phyloP scores from a whole-genome alignment of 2,113 vertebrate genomes.

The Pygathrix nemaeus region DNA sequence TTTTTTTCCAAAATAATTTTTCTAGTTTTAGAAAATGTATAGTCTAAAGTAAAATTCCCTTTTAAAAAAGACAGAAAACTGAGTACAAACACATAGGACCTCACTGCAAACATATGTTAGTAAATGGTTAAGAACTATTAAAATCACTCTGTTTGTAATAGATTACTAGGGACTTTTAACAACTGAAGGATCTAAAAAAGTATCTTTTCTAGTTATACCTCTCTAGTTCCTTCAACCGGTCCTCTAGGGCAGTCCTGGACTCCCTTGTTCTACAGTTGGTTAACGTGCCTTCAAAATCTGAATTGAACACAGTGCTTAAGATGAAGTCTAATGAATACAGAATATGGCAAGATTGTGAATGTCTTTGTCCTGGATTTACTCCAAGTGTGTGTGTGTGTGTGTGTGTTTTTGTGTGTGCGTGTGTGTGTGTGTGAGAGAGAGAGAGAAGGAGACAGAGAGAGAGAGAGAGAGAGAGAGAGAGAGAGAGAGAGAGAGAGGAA shows the following conservation, averaged over 20 bases:
- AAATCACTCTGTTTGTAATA: neutral
- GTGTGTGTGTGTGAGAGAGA: too few species aligned
- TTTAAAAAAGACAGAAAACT: neutral
- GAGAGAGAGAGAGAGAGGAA: neutral
- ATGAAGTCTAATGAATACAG: neutral
- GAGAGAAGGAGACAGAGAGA: too few species aligned
- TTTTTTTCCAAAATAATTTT: neutral
- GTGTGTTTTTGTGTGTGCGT: neutral
- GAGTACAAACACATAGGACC: neutral
- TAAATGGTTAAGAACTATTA: neutral
- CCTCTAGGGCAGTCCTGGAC: neutral
- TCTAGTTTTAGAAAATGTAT: conserved; percentile 30
- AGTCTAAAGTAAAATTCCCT: neutral
- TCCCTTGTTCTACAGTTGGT: neutral
- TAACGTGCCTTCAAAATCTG: neutral
- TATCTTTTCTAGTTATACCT: neutral
- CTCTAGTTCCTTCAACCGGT: neutral
- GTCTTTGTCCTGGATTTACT: neutral
- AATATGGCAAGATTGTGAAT: neutral
- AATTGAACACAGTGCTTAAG: neutral
- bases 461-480: neutral
- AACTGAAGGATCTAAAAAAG: neutral
- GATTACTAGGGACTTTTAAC: neutral
- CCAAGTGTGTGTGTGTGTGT: neutral
- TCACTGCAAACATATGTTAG: neutral